Evolutionary conservation across 2,113 vertebrate species (phyloP).

Genomic region (Oceanodroma tethys): DNA sequence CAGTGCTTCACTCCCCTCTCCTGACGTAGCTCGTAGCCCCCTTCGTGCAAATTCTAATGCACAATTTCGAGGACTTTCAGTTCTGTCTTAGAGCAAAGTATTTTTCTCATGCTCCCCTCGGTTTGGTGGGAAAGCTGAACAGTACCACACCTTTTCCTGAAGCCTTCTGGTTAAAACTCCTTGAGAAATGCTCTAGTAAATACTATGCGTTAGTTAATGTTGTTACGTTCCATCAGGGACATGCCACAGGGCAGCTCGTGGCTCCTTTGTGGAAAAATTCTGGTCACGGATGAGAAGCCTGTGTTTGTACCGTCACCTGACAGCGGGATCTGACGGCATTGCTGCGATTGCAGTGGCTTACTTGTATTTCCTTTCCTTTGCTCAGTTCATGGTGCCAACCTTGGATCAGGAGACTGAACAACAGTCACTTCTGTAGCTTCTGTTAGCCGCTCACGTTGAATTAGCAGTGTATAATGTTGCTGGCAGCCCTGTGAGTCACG

Average conservation of each 20-base stretch:
- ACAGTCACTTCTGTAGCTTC: neutral
- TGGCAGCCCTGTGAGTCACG: rapidly evolving
- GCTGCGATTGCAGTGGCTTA: neutral
- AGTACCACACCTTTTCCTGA: neutral
- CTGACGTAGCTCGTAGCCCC: rapidly evolving
- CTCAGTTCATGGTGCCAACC: neutral
- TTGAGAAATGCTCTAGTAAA: rapidly evolving
- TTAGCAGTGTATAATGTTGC: rapidly evolving
- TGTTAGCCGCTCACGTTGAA: rapidly evolving
- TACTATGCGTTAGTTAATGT: rapidly evolving
- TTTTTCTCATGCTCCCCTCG: rapidly evolving
- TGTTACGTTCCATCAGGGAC: rapidly evolving
- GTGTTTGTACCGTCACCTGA: neutral
- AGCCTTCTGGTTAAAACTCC: neutral
- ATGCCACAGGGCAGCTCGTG: neutral
- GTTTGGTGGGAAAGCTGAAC: neutral
- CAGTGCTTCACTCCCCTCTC: rapidly evolving
- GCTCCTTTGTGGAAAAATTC: neutral
- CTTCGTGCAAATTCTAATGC: rapidly evolving
- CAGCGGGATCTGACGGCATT: rapidly evolving
- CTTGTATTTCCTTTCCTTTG: neutral
- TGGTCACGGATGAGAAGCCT: neutral
- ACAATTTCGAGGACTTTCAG: rapidly evolving
- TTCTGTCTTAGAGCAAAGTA: neutral
- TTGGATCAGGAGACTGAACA: rapidly evolving